phyloP scores from a whole-genome alignment of 2,888 invertebrate genomes.

The Chydorus sphaericus region DNA sequence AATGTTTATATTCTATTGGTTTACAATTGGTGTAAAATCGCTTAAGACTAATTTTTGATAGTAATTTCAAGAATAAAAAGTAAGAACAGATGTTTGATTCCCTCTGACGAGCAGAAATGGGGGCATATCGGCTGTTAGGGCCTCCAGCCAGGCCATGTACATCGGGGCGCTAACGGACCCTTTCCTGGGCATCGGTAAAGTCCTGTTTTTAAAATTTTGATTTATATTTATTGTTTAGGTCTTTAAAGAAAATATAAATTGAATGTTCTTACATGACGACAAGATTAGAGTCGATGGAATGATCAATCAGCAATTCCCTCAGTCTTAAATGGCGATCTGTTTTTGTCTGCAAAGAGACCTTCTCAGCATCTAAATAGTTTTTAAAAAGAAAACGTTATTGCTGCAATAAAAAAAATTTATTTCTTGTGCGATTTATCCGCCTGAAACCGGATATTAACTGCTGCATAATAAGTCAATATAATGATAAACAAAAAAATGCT shows the following conservation, averaged over 20 bases:
- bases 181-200: slow-evolving; percentile 85
- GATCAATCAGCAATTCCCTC: slow-evolving; percentile 64
- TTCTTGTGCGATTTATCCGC: too few species aligned
- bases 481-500: too few species aligned
- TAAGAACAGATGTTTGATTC: slow-evolving; percentile 22
- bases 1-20: too few species aligned
- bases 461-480: too few species aligned
- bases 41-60: neutral
- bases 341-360: slow-evolving; percentile 64
- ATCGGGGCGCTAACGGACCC: slow-evolving; percentile 77
- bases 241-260: neutral
- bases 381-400: too few species aligned
- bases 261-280: slow-evolving; percentile 64
- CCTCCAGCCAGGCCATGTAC: slow-evolving; percentile 93
- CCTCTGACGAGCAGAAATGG: slow-evolving; percentile 38
- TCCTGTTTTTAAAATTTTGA: slow-evolving; percentile 37
- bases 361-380: slow-evolving; percentile 63
- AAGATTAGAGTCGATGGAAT: slow-evolving; percentile 66
- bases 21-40: neutral
- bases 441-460: too few species aligned
- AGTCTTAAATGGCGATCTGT: slow-evolving; percentile 80
- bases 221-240: neutral
- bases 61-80: slow-evolving; percentile 35
- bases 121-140: slow-evolving; percentile 61
- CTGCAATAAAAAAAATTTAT: too few species aligned